phyloP scores from a whole-genome alignment of 2,797 vertebrate species.

The Agapornis canus region DNA sequence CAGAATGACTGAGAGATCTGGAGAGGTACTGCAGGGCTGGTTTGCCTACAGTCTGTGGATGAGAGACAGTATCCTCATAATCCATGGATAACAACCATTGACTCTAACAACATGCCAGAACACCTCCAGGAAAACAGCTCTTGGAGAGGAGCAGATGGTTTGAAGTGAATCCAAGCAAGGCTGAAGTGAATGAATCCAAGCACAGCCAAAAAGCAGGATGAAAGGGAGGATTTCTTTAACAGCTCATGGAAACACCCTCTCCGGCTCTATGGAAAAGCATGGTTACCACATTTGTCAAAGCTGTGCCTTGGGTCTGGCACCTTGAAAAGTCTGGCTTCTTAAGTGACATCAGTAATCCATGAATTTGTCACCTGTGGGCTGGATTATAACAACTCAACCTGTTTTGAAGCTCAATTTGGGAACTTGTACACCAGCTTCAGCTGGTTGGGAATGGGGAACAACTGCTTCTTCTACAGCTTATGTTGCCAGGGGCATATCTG shows the following conservation, averaged over 20 bases:
- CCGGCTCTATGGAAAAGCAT: neutral
- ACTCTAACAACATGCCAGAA: neutral
- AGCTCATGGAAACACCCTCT: neutral
- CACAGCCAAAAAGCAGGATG: neutral
- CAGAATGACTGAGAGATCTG: neutral
- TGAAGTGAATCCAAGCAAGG: slow-evolving; percentile 48
- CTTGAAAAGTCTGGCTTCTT: slow-evolving; percentile 37
- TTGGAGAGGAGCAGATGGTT: slow-evolving; percentile 55
- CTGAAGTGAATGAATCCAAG: slow-evolving; percentile 34
- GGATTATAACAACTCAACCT: slow-evolving; percentile 29
- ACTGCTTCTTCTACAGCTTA: neutral
- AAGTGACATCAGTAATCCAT: slow-evolving; percentile 6
- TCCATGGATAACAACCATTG: neutral
- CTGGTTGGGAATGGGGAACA: slow-evolving; percentile 17
- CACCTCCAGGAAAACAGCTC: slow-evolving; percentile 24
- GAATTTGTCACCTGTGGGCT: slow-evolving; percentile 48
- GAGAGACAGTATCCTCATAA: neutral
- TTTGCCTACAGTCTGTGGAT: neutral
- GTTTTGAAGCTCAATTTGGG: slow-evolving; percentile 4
- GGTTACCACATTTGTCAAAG: neutral
- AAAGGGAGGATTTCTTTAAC: slow-evolving; percentile 14
- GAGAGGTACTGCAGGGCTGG: neutral
- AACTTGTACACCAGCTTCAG: neutral
- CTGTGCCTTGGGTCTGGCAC: slow-evolving; percentile 43
- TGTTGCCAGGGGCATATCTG: slow-evolving; percentile 6